Evolutionary conservation across 1,140 invertebrate genomes (phyloP).

Genomic region (Philotrypesis tridentata): DNA sequence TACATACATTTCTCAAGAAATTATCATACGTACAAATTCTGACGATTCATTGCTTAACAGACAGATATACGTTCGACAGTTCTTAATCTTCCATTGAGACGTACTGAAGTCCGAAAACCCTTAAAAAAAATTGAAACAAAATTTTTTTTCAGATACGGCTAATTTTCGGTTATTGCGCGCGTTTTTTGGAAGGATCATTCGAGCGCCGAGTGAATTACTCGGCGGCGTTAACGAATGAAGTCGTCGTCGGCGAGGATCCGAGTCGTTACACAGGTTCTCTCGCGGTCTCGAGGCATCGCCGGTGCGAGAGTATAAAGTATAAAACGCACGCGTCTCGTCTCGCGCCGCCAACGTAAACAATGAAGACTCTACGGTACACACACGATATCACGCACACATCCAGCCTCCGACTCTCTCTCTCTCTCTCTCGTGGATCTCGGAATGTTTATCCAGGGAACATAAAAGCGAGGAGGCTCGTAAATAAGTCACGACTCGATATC

Average conservation of each 20-base stretch:
- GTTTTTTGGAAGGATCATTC: too few relatives aligned
- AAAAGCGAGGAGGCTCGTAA: constrained; percentile 42
- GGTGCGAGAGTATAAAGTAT: too few relatives aligned
- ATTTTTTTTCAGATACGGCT: too few relatives aligned
- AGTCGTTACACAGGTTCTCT: background rate
- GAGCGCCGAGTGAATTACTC: background rate
- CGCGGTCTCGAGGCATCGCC: background rate
- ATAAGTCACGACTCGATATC: constrained; percentile 44
- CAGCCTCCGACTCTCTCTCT: background rate
- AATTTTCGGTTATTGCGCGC: too few relatives aligned
- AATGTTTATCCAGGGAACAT: constrained; percentile 2
- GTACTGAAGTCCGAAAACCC: too few relatives aligned
- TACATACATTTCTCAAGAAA: too few relatives aligned
- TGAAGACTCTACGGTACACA: constrained; percentile 7
- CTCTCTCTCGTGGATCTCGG: background rate
- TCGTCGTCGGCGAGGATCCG: constrained; percentile 11
- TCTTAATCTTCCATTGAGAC: too few relatives aligned
- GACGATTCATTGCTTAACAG: too few relatives aligned
- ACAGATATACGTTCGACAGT: too few relatives aligned
- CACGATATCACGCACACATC: background rate
- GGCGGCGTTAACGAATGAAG: constrained; percentile 19
- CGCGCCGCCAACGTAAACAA: constrained; percentile 40
- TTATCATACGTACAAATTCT: too few relatives aligned
- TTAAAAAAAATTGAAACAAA: too few relatives aligned
- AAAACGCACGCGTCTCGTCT: constrained; percentile 11